Evolutionary conservation across 2,797 vertebrate genomes (phyloP), one percentile per base, ranked within the genome.

Genomic region (Pseudochirops cupreus): DNA sequence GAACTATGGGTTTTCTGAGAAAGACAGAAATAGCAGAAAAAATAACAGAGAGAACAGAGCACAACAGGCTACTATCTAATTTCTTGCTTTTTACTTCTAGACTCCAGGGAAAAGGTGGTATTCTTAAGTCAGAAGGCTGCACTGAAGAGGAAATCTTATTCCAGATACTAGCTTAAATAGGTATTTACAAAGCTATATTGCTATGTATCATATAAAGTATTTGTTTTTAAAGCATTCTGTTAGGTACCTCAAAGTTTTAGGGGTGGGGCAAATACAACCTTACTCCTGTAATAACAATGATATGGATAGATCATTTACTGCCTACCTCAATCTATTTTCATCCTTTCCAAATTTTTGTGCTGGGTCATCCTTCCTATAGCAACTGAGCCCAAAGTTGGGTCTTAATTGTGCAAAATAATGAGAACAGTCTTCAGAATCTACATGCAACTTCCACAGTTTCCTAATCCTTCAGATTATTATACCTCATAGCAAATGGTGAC

Each of bases 1-100:
- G 99, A 98, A 99, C 99, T 62, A 99, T 99, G 55, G 99, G 99
- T 98, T 99, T 99, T 98, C 99, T 99, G 94, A 93, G 97, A 97
- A 57, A 93, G 96, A 97, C 58, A 62, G 18, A 94, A 93, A 29
- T 56, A 90, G 57, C 52, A 24, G 56, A 96, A 97, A 89, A 93
- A 62, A 95, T 92, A 96, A 97, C 50, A 29, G 1, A 91, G 57
- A 21, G 97, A 92, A 95, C 59, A 5, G 91, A 0, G 91, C 59
- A 92, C 1, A 58, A 53, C 50, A 92, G 13, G 56, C 3, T 28
- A 93, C 26, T 58, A 31, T 39, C 12, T 58, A 95, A 57, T 33
- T 13, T 33, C 96, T 46, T 95, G 92, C 54, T 16, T 95, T 82
- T 93, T 92, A 82, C 26, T 89, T 90, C n/a, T 90, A 95, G 92